These are phyloP conservation scores for Oscheius sp. DNA, from an alignment of 2,888 invertebrate species.

Conservation along the genomic window DNA sequence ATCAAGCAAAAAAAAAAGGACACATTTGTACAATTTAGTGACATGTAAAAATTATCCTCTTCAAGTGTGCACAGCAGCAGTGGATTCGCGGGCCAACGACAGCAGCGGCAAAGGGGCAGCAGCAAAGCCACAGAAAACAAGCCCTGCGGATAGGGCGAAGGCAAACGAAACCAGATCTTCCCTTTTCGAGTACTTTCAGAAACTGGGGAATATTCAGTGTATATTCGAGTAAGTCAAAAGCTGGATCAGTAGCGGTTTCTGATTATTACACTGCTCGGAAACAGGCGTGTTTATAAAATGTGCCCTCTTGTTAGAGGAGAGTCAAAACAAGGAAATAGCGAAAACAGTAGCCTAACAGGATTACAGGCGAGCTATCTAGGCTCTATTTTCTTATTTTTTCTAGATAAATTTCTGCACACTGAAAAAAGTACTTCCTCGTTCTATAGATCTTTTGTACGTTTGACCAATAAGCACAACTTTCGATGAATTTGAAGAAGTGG, in stretches of 20 bases:
- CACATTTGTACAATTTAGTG: background rate
- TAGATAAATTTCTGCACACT: no score
- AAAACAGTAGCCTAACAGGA: no score
- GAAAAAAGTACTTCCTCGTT: no score
- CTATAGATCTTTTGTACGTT: no score
- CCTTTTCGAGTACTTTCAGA: constrained; percentile 17
- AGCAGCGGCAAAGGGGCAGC: background rate
- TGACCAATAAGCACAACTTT: no score
- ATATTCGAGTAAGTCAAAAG: background rate
- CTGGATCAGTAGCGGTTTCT: background rate
- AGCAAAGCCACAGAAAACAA: background rate
- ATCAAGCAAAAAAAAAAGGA: background rate
- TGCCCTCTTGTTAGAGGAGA: no score
- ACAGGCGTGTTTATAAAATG: no score
- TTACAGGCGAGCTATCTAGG: no score
- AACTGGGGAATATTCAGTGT: background rate
- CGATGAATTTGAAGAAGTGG: no score
- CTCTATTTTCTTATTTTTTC: no score
- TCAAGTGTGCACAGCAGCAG: constrained; percentile 15
- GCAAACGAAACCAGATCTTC: constrained; percentile 19
- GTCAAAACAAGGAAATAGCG: no score
- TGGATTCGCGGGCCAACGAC: constrained; percentile 5
- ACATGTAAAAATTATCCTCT: no score
- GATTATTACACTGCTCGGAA: constrained; percentile 14
- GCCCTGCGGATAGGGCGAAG: constrained; percentile 19